Base-by-base conservation (phyloP, 1,140 invertebrate genomes). In the Neodiprion lecontei region DNA sequence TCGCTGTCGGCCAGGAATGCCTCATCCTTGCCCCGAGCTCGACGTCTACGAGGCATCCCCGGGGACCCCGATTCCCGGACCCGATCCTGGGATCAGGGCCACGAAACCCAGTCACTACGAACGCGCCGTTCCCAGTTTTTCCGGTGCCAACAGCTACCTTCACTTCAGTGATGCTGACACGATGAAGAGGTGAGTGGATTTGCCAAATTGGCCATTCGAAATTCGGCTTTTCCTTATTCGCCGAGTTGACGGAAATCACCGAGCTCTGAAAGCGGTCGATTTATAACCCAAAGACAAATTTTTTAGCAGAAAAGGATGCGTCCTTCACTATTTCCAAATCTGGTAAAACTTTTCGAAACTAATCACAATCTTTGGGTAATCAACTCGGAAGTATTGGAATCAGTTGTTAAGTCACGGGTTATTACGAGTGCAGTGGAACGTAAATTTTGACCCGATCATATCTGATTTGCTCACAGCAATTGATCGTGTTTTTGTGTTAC, bases 131-230 rank as follows among this genome's bases (percentile, higher is more conserved):
- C 89, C 94, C 1, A 94, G 92, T 79, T 96, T 96, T 82, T 91
- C 89, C 17, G 94, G 94, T 28, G 91, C 83, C 47, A 93, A 93
- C 74, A 93, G 91, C 78, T 96, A 92, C 80, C 90, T 96, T 7
- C 92, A 94, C 83, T 97, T 95, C 81, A 93, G 93, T 76, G 92
- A 95, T 83, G 92, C 93, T 21, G 93, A 95, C 75, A 94, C 95
- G 74, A 92, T 95, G 87, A 94, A 86, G 75, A 88, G 87, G 87
- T 88, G 74, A 65, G 17, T 65, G 17, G 61, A 65, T 21, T 65
- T 21, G 61, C 61, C 17, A 65, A 17, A 17, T 65, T 65, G 2
- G n/a, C 47, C 17, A 72, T 67, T 72, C 5, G 28, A 53, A 17
- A 40, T 1, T 40, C 28, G 28, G 8, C 65, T 53, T 12, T 23